A percentile compares a stretch with the other conserved stretches of the same genome.
Evolutionary conservation across 2,888 invertebrate species (phyloP).

Genomic region (Drosophila falleni): DNA sequence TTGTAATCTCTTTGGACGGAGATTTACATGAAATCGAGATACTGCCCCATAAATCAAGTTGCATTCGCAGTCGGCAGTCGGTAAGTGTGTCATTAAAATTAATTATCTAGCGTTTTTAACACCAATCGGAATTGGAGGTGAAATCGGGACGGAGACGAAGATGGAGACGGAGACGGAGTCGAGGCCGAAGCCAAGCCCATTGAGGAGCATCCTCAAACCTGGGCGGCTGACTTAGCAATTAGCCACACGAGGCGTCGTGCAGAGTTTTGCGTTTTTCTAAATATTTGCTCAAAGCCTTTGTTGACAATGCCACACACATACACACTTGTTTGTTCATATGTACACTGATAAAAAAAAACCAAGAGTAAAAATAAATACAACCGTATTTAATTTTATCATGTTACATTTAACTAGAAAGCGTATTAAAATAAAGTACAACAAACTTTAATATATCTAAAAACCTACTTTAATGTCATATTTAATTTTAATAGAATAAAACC

Average conservation of each 20-base stretch:
- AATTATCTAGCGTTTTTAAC: slow-evolving; percentile 75
- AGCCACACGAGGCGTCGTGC: slow-evolving; percentile 63
- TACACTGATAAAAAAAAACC: no score
- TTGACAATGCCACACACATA: slow-evolving; percentile 48
- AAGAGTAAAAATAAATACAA: no score
- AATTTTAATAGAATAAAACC: no score
- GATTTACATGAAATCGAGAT: slow-evolving; percentile 57
- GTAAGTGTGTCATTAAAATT: slow-evolving; percentile 78
- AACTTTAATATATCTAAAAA: no score
- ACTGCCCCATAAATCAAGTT: slow-evolving; percentile 73
- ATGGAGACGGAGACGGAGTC: background rate
- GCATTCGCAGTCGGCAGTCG: slow-evolving; percentile 61
- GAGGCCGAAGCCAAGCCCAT: slow-evolving; percentile 14
- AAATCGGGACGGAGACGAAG: no score
- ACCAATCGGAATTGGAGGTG: slow-evolving; percentile 18
- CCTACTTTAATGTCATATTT: no score
- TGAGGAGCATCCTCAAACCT: slow-evolving; percentile 14
- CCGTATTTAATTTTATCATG: no score
- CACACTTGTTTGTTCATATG: background rate
- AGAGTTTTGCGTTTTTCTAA: slow-evolving; percentile 38
- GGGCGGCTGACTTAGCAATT: slow-evolving; percentile 59
- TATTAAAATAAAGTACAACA: no score
- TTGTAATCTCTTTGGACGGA: slow-evolving; percentile 62
- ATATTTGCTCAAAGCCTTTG: slow-evolving; percentile 70
- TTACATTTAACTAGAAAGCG: no score